Evolutionary conservation across 1,140 invertebrate species (phyloP).

Genomic region (Meteorus sp.): DNA sequence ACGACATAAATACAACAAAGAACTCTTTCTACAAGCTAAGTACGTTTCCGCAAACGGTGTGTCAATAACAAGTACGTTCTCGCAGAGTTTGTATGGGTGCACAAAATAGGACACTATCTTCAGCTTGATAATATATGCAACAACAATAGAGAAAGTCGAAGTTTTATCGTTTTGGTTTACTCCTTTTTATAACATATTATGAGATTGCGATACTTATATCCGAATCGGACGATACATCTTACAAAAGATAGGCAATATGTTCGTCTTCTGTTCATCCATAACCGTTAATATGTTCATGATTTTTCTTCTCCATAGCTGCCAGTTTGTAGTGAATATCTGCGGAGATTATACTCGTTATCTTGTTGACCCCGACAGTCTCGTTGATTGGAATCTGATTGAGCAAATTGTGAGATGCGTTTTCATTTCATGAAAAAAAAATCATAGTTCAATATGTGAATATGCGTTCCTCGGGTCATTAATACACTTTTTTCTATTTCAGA

Average conservation of each 20-base stretch:
- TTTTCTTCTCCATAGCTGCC: constrained; percentile 75
- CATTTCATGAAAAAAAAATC: too few species aligned
- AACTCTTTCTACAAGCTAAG: constrained; percentile 93
- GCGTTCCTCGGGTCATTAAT: too few species aligned
- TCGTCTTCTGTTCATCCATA: background rate
- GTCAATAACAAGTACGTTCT: background rate
- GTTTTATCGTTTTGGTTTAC: background rate
- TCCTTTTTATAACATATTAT: background rate
- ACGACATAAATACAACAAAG: constrained; percentile 82
- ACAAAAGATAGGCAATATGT: too few species aligned
- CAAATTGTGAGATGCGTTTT: constrained; percentile 77
- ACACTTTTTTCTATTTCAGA: too few species aligned
- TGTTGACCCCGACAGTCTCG: constrained; percentile 82
- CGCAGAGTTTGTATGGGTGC: too few species aligned
- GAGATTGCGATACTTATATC: too few species aligned
- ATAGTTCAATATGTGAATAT: too few species aligned
- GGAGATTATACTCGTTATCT: constrained; percentile 78
- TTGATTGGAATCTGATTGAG: constrained; percentile 90
- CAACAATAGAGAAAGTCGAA: too few species aligned
- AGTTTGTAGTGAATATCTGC: constrained; percentile 85
- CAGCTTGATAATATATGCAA: too few species aligned
- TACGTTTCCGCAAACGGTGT: constrained; percentile 52
- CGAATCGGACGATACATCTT: too few species aligned
- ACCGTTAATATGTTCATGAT: background rate
- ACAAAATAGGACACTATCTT: too few species aligned